phyloP scores from a whole-genome alignment of 2,113 vertebrate genomes.

The Verasper variegatus region DNA sequence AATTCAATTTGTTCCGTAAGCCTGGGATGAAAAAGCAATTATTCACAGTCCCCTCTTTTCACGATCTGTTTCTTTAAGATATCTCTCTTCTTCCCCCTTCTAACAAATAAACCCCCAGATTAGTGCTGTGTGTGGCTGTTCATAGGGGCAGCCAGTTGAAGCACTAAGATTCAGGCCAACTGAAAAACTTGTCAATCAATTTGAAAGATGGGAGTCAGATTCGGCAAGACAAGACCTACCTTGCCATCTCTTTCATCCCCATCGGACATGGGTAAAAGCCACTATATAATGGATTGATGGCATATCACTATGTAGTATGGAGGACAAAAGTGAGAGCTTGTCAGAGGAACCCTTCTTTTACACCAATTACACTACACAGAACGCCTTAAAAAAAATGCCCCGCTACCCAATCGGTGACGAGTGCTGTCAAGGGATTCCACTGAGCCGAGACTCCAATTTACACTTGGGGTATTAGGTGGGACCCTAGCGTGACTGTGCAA shows the following conservation, averaged over 20 bases:
- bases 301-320: slow-evolving; percentile 64
- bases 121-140: slow-evolving; percentile 65
- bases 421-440: slow-evolving; percentile 66
- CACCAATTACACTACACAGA: slow-evolving; percentile 76
- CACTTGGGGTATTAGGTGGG: slow-evolving; percentile 77
- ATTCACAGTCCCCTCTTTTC: slow-evolving; percentile 80
- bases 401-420: slow-evolving; percentile 44
- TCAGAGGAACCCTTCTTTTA: slow-evolving; percentile 72
- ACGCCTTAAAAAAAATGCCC: slow-evolving; percentile 35
- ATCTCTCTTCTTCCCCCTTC: slow-evolving; percentile 60
- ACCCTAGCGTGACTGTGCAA: slow-evolving; percentile 65
- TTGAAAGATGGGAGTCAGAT: slow-evolving; percentile 52
- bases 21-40: slow-evolving; percentile 83
- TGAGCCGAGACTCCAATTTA: slow-evolving; percentile 75
- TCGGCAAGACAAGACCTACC: slow-evolving; percentile 26
- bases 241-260: slow-evolving; percentile 18
- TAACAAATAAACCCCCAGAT: slow-evolving; percentile 78
- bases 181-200: slow-evolving; percentile 70
- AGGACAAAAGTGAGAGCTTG: slow-evolving; percentile 43
- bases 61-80: slow-evolving; percentile 84
- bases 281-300: slow-evolving; percentile 74
- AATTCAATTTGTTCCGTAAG: slow-evolving; percentile 85
- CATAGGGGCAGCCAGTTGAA: slow-evolving; percentile 43
- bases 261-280: slow-evolving; percentile 55
- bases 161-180: slow-evolving; percentile 49